phyloP scores from a whole-genome alignment of 2,113 vertebrate genomes.

The Plectropomus leopardus region DNA sequence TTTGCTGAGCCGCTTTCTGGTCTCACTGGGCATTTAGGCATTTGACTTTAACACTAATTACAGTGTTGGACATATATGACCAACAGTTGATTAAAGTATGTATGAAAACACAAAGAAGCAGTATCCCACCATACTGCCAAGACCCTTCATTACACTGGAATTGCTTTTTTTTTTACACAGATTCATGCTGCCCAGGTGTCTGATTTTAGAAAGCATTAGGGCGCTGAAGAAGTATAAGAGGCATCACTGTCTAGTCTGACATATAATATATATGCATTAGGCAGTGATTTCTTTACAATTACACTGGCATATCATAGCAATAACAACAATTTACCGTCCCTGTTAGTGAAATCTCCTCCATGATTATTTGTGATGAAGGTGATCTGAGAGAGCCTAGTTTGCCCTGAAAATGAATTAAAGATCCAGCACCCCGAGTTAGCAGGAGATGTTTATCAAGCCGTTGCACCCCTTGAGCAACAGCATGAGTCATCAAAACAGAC shows the following conservation, averaged over 20 bases:
- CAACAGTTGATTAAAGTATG: not conserved
- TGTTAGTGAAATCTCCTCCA: slow-evolving; percentile 13
- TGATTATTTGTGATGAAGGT: slow-evolving; percentile 33
- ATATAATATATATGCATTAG: too few relatives aligned
- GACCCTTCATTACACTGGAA: too few relatives aligned
- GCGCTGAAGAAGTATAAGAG: too few relatives aligned
- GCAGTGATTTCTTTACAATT: too few relatives aligned
- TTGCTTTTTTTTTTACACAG: too few relatives aligned
- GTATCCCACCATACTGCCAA: too few relatives aligned
- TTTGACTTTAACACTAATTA: not conserved
- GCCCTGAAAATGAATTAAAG: slow-evolving; percentile 37
- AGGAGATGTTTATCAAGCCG: slow-evolving; percentile 49
- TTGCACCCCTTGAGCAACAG: slow-evolving; percentile 23
- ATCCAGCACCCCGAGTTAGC: slow-evolving; percentile 26
- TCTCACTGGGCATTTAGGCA: not conserved
- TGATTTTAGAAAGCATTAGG: too few relatives aligned
- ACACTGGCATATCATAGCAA: too few relatives aligned
- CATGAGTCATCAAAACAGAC: slow-evolving; percentile 70
- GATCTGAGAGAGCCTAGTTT: slow-evolving; percentile 27
- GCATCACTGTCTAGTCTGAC: too few relatives aligned
- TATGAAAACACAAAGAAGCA: slow-evolving; percentile 4
- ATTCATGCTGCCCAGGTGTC: too few relatives aligned
- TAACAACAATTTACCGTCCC: too few relatives aligned
- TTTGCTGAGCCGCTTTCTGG: not conserved
- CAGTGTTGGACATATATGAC: not conserved